Evolutionary conservation across 2,797 vertebrate species (phyloP).

Genomic region (Ambastaia sidthimunki): DNA sequence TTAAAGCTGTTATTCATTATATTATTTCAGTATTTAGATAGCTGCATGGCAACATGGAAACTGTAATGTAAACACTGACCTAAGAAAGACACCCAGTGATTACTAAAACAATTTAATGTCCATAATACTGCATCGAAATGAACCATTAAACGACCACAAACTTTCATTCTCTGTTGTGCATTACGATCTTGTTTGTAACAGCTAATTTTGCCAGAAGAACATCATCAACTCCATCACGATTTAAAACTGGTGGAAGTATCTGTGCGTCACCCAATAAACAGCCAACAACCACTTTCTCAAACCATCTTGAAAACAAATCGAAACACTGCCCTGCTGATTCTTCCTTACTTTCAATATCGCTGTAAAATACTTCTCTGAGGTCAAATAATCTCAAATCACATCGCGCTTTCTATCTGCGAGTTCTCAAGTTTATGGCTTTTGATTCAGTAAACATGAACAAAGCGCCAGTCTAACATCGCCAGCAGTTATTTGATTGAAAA

Average conservation of each 20-base stretch:
- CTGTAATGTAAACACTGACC: background rate
- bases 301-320: background rate
- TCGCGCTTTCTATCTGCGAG: background rate
- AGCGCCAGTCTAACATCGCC: background rate
- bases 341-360: background rate
- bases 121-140: slow-evolving; percentile 34
- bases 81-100: background rate
- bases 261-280: background rate
- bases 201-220: background rate
- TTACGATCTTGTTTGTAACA: background rate
- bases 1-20: background rate
- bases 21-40: background rate
- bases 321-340: background rate
- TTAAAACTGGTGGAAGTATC: slow-evolving; percentile 6
- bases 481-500: slow-evolving; percentile 7
- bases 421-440: slow-evolving; percentile 31
- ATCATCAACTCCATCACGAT: background rate
- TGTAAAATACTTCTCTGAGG: background rate
- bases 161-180: background rate
- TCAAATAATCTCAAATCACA: background rate
- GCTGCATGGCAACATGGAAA: background rate
- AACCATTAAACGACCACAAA: background rate
- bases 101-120: slow-evolving; percentile 5
- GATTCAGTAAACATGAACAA: slow-evolving; percentile 3
- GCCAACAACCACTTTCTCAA: slow-evolving; percentile 17